A percentile compares a stretch with the other conserved stretches of the same genome.
These are phyloP conservation scores for Lypha dubia DNA, from an alignment of 2,888 invertebrate species.

Conservation along the genomic window DNA sequence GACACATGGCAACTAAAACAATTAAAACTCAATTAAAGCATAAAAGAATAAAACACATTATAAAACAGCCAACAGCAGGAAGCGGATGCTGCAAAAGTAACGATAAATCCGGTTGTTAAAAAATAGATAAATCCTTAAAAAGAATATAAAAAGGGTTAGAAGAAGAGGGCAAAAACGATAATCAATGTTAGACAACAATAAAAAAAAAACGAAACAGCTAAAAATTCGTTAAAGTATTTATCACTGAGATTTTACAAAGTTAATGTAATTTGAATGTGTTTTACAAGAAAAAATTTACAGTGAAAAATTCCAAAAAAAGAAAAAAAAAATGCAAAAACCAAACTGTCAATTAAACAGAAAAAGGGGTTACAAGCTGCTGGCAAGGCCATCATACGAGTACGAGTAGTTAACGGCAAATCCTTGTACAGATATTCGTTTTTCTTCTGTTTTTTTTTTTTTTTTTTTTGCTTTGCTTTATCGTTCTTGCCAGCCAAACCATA, in stretches of 20 bases:
- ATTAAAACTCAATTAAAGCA: constrained; percentile 54
- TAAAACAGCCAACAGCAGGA: constrained; percentile 52
- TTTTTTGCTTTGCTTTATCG: neutral
- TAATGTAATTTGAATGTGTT: constrained; percentile 55
- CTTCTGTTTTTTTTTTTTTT: neutral
- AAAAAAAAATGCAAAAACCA: constrained; percentile 16
- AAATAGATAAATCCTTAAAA: neutral
- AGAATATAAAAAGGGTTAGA: neutral
- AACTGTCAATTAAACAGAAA: constrained; percentile 42
- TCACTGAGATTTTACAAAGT: constrained; percentile 52
- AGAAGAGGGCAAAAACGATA: constrained; percentile 2
- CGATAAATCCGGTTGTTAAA: constrained; percentile 5
- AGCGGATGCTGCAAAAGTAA: constrained; percentile 45
- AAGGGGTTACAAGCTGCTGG: constrained; percentile 27
- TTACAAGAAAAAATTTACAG: constrained; percentile 4
- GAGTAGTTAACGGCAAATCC: neutral
- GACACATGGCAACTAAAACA: constrained; percentile 51
- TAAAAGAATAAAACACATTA: constrained; percentile 3
- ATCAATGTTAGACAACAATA: neutral
- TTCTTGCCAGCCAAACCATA: constrained; percentile 23
- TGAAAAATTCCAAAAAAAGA: neutral
- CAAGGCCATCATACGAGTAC: neutral
- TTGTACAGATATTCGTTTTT: neutral
- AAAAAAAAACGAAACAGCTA: neutral
- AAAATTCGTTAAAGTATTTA: constrained; percentile 51